Evolutionary conservation across 2,113 vertebrate genomes (phyloP), one percentile per base, ranked within the genome.

Genomic region (Turnix velox): DNA sequence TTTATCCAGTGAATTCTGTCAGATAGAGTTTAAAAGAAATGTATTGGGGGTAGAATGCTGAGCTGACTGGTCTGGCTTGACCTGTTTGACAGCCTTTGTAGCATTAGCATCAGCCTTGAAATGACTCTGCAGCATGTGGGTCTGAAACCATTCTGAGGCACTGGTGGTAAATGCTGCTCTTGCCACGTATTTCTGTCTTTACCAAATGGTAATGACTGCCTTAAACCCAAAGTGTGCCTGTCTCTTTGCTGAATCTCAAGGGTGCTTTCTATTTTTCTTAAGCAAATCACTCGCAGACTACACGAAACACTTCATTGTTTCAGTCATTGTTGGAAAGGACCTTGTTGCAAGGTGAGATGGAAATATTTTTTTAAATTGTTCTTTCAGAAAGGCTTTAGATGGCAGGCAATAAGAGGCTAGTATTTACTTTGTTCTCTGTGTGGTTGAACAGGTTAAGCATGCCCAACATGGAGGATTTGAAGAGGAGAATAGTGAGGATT

Each of bases 401-500:
- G 18, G 61, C 35, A 52, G 66, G 24, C 14, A 49, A 11, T 4
- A 17, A n/a, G 40, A 35, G 33, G 27, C 67, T 84, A 76, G 54
- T 39, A 13, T 77, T 77, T 14, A 39, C 48, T 57, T 61, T 39
- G 33, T 89, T n/a, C 88, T 78, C 0, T 62, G 17, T 83, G 49
- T 92, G 49, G 91, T 93, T 54, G 12, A 92, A 62, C 97, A 99
- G 99, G 96, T 69, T 99, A 89, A 99, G 99, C 82, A 98, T 99
- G 96, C 98, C 98, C 74, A 99, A 99, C 94, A 97, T 99, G 98
- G 99, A 99, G 87, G 99, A 99, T 59, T 93, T 99, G 84, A 99
- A 99, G 97, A 98, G 87, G 88, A 98, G 98, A 83, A 98, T 99
- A 78, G 94, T 99, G 39, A 98, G 98, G 90, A 99, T 99, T 67